phyloP scores from a whole-genome alignment of 2,113 vertebrate species.

The Sminthopsis crassicaudata region DNA sequence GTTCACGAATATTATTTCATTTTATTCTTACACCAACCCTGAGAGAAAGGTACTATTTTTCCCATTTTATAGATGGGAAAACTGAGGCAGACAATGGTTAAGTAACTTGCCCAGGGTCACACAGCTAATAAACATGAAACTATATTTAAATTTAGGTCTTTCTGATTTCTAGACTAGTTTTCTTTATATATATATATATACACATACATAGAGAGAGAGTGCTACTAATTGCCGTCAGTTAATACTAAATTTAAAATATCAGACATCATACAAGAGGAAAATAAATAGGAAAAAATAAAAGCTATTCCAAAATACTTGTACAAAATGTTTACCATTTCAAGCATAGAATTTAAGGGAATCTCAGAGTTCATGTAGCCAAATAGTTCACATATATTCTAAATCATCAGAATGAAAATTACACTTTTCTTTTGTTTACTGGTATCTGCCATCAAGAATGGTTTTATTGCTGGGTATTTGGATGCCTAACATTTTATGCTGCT shows the following conservation, averaged over 20 bases:
- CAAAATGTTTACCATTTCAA: constrained; percentile 3
- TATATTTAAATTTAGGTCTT: not conserved
- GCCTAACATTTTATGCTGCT: not conserved
- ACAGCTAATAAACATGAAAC: not conserved
- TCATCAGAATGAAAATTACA: not conserved
- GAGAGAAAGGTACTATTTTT: not conserved
- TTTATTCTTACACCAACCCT: not conserved
- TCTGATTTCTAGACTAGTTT: not conserved
- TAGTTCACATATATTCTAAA: not conserved
- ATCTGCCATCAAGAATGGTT: not conserved
- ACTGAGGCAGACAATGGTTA: not conserved
- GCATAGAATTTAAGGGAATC: not conserved
- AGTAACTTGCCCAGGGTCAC: not conserved
- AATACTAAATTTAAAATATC: constrained; percentile 39
- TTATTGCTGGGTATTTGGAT: not conserved
- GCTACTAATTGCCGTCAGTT: not conserved
- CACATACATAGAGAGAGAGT: no score
- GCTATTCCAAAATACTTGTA: not conserved
- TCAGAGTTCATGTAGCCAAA: not conserved
- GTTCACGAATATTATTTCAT: not conserved
- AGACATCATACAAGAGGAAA: constrained; percentile 1
- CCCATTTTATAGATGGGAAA: not conserved
- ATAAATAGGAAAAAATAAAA: constrained; percentile 16
- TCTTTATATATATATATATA: no score
- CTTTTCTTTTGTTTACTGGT: not conserved